Evolutionary conservation across 2,888 invertebrate genomes (phyloP), one percentile per base, ranked within the genome.

Genomic region (Orthosia gracilis): DNA sequence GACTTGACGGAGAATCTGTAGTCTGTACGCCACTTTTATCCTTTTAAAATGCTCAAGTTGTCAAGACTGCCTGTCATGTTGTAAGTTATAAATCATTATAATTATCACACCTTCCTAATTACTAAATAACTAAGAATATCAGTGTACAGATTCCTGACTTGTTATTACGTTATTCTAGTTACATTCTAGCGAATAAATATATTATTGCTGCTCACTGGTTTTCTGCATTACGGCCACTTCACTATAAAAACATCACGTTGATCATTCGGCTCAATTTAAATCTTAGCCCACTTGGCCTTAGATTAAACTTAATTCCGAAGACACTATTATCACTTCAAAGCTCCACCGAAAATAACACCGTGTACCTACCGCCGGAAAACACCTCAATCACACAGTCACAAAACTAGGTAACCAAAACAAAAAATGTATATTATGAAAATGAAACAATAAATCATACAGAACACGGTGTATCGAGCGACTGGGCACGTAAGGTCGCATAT

Each of bases 381-480:
- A 63, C n/a, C 52, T 50, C 45, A 52, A 50, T 62, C 59, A 73
- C 61, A 54, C 40, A 40, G 58, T 65, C 72, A 72, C 75, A 74
- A 68, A 75, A 73, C 55, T 7, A 47, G 52, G 55, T 59, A 40
- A 3, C 40, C 3, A 18, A 47, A 63, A 79, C 76, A 82, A 80
- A 88, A 90, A 90, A 84, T 62, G 72, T 80, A 21, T 15, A 45
- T 40, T 45, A 87, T 84, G 88, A 87, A 89, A 90, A 89, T 90
- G 72, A 89, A 88, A 89, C 83, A 85, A 87, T 91, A 90, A 91
- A 90, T 90, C 89, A 86, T 80, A 73, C 59, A 55, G 76, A 73
- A 70, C 74, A 78, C 81, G 70, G 80, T 82, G 87, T 85, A 88
- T 87, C 86, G 85, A 84, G 82, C 87, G 86, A 82, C 77, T 76